Base-by-base conservation (phyloP, 2,797 vertebrate species). In the Oryzias dopingdopingensis region DNA sequence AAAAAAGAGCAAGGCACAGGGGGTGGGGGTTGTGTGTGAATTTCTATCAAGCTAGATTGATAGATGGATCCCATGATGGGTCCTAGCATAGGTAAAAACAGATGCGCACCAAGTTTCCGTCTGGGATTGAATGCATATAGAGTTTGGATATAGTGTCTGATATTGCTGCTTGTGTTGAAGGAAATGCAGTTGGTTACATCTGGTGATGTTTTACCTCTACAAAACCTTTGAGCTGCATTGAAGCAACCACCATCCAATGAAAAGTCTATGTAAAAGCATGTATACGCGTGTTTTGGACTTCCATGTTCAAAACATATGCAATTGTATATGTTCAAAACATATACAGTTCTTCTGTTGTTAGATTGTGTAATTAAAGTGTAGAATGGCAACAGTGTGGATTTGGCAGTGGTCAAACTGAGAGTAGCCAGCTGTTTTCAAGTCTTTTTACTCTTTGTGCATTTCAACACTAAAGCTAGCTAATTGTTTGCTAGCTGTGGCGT, bases 11-110 rank as follows among this genome's bases (percentile, higher is more conserved):
- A 14, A 42, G 20, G 42, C 45, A 26, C 41, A 29, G 45, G 46
- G 65, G 66, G 56, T 16, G 4, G 67, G 52, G 70, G 51, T 68
- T 62, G 42, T 57, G 50, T 61, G 64, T 65, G 55, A 76, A 59
- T 56, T 67, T 60, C 32, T 16, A 54, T 64, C 46, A 24, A 24
- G 54, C 42, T 24, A 17, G 56, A 57, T 20, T 65, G 62, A 76
- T 68, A 50, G 66, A 70, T 55, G 42, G 58, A 63, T 59, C 45
- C 16, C 45, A 56, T 58, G 57, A 75, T 63, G 56, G 65, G 65
- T 64, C 44, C 40, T 54, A 41, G 0, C 56, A 70, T 60, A 24
- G 50, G 71, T 70, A 40, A 60, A 59, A 69, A 12, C 22, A 26
- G 62, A 63, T 53, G 67, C 20, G n/a, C 50, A 53, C 13, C 48